Evolutionary conservation across 2,888 invertebrate genomes (phyloP).

Genomic region (Eupithecia insigniata): DNA sequence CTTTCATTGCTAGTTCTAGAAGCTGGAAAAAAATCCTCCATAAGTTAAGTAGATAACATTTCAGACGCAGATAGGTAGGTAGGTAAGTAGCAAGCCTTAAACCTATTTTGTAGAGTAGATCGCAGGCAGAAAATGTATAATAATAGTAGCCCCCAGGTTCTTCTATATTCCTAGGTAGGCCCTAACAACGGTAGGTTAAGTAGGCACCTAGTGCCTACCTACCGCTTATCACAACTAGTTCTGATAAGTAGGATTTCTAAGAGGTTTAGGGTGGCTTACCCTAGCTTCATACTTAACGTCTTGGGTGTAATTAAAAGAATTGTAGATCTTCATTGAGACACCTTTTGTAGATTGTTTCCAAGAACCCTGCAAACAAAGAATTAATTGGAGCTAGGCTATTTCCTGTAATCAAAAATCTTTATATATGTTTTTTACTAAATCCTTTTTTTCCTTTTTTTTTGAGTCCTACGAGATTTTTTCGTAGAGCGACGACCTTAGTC

Average conservation of each 20-base stretch:
- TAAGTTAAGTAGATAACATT: background rate
- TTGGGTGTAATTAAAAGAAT: conserved; percentile 55
- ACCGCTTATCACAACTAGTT: too few species aligned
- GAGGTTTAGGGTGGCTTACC: conserved; percentile 42
- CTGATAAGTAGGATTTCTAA: background rate
- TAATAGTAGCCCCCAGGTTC: background rate
- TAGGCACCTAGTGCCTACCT: too few species aligned
- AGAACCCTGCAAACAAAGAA: background rate
- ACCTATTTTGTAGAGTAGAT: background rate
- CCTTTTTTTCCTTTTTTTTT: too few species aligned
- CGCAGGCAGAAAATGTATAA: too few species aligned
- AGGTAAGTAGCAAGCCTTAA: background rate
- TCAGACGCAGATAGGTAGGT: background rate
- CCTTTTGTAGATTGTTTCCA: conserved; percentile 19
- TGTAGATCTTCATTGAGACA: conserved; percentile 50
- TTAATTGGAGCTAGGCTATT: too few species aligned
- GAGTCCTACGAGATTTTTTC: too few species aligned
- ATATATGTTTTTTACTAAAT: background rate
- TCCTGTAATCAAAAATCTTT: background rate
- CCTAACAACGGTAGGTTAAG: too few species aligned
- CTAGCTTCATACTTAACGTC: conserved; percentile 58
- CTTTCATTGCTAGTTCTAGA: conserved; percentile 48
- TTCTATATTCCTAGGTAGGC: too few species aligned
- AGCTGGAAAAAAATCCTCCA: conserved; percentile 45
- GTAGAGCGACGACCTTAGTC: too few species aligned